Percentiles rank a stretch among this genome's conserved stretches.
Conservation (phyloP, 1,140 invertebrate species). For the Episyrphus balteatus region DNA sequence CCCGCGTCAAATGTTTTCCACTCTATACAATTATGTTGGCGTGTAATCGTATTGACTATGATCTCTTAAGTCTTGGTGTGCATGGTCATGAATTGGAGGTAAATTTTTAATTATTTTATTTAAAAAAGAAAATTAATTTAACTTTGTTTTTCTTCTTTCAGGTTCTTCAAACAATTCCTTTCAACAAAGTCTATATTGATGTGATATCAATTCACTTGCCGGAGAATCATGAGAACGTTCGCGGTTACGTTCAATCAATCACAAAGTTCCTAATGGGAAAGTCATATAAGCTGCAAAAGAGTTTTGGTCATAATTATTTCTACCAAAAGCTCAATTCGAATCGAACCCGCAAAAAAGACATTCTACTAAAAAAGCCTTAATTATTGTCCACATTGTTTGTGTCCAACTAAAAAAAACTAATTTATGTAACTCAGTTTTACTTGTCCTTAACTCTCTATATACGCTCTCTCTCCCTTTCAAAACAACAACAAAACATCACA, state of each 20-base stretch:
- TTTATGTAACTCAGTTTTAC: too few relatives aligned
- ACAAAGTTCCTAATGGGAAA: conserved; percentile 33
- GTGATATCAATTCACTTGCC: conserved; percentile 38
- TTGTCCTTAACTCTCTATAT: too few relatives aligned
- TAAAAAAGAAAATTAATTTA: not conserved
- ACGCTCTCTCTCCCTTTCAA: too few relatives aligned
- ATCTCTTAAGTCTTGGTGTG: conserved; percentile 61
- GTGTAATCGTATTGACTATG: conserved; percentile 54
- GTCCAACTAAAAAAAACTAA: too few relatives aligned
- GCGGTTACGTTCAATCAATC: conserved; percentile 28
- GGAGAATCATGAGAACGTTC: conserved; percentile 30
- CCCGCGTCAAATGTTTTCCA: conserved; percentile 72
- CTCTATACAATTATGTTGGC: conserved; percentile 68
- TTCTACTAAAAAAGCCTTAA: conserved; percentile 29
- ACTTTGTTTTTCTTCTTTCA: conserved; percentile 12
- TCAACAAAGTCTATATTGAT: conserved; percentile 40
- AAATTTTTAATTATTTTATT: conserved; percentile 2
- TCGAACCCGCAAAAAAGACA: conserved; percentile 34
- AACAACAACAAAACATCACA: too few relatives aligned
- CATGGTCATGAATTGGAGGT: conserved; percentile 48
- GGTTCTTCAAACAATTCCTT: conserved; percentile 43
- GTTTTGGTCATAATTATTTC: conserved; percentile 33
- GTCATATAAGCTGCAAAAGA: conserved; percentile 31
- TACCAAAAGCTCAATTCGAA: conserved; percentile 30
- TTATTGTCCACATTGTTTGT: too few relatives aligned